Evolutionary conservation across 2,113 vertebrate species (phyloP).

Genomic region (Prionailurus viverrinus): DNA sequence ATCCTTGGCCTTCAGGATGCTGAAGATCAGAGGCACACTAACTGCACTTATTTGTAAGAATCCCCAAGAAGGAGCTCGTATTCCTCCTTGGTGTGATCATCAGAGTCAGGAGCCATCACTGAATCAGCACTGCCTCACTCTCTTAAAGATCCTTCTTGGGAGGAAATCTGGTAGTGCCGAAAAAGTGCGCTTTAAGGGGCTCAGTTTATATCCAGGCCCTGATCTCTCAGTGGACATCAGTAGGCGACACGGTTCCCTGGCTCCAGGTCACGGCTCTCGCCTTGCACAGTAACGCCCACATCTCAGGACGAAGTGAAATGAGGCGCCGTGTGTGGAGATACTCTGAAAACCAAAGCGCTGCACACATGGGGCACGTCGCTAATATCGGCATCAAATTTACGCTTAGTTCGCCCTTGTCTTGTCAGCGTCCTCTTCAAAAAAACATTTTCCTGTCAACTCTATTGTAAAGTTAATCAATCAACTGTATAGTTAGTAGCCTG

Average conservation of each 20-base stretch:
- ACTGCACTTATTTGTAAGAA: not conserved
- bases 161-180: not conserved
- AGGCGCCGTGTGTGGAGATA: not conserved
- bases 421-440: slow-evolving; percentile 59
- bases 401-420: slow-evolving; percentile 35
- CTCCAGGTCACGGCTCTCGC: too few relatives aligned
- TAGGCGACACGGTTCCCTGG: fast-evolving
- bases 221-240: not conserved
- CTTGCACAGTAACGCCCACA: fast-evolving
- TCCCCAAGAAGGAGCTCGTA: not conserved
- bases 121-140: not conserved
- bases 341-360: not conserved
- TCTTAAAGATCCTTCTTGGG: not conserved
- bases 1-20: not conserved
- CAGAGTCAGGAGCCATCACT: not conserved
- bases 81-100: not conserved
- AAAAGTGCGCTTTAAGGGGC: not conserved
- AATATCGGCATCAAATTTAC: not conserved
- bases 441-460: slow-evolving; percentile 50
- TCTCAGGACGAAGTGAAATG: not conserved
- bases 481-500: not conserved
- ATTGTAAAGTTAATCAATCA: slow-evolving; percentile 65
- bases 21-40: not conserved
- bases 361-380: not conserved
- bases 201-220: not conserved